A percentile compares a stretch with the other conserved stretches of the same genome.
Evolutionary conservation across 2,888 invertebrate species (phyloP).

Genomic region (Encarsia formosa): DNA sequence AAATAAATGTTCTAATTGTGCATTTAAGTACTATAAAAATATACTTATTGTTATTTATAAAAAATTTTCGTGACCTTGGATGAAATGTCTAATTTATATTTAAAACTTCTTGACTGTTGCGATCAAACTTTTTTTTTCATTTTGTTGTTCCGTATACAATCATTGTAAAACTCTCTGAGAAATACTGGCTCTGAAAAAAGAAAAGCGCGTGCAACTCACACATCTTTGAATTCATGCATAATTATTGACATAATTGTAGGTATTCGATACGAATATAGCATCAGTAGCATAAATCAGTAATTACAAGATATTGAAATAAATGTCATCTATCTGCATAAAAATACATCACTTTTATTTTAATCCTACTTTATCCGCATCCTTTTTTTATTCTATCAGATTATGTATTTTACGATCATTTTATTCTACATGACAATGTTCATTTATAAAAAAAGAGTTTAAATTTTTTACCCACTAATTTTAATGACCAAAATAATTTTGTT

Average conservation of each 20-base stretch:
- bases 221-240: constrained; percentile 50
- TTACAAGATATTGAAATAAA: constrained; percentile 47
- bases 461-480: no score
- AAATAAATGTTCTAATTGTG: not conserved
- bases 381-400: not conserved
- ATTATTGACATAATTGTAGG: constrained; percentile 51
- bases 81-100: no score
- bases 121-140: constrained; percentile 6
- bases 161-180: constrained; percentile 19
- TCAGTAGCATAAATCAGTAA: constrained; percentile 47
- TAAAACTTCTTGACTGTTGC: no score
- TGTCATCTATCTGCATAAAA: constrained; percentile 41
- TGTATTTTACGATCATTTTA: not conserved
- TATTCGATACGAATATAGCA: constrained; percentile 49
- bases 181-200: constrained; percentile 30
- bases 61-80: no score
- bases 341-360: constrained; percentile 4
- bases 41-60: no score
- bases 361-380: not conserved
- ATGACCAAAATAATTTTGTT: no score
- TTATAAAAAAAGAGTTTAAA: no score
- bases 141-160: constrained; percentile 24
- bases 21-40: no score
- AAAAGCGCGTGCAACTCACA: constrained; percentile 39
- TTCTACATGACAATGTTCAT: no score